Conservation (phyloP, 2,888 invertebrate genomes). For the Oscheius sp. region DNA sequence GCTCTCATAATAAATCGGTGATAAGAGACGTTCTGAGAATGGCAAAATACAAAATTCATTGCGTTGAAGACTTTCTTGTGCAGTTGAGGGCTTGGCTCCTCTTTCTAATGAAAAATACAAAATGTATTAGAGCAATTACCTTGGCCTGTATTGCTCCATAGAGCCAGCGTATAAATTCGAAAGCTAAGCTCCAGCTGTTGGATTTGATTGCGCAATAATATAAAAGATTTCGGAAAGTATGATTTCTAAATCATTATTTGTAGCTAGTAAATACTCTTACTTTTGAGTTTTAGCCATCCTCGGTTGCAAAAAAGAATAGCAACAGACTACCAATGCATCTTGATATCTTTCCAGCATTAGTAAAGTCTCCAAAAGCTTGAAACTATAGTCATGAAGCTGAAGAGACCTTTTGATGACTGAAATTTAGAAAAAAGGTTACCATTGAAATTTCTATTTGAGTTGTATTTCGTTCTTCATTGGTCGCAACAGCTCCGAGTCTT, state of each 20-base stretch:
- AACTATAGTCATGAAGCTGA: conserved; percentile 65
- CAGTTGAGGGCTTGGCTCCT: too few species aligned
- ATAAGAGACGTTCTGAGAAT: conserved; percentile 62
- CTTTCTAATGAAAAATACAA: conserved; percentile 5
- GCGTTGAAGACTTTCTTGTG: conserved; percentile 58
- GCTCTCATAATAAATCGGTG: conserved; percentile 68
- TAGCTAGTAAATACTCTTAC: conserved; percentile 33
- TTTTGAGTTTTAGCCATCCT: conserved; percentile 47
- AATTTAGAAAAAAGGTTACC: conserved; percentile 24
- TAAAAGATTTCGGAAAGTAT: conserved; percentile 61
- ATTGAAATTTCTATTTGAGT: conserved; percentile 28
- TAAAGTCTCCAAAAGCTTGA: conserved; percentile 62
- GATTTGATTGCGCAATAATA: conserved; percentile 63
- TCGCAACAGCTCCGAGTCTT: conserved; percentile 52
- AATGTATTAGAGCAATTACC: too few species aligned
- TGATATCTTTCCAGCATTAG: conserved; percentile 36
- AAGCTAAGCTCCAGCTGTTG: conserved; percentile 58
- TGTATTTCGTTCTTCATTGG: conserved; percentile 24
- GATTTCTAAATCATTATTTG: conserved; percentile 37
- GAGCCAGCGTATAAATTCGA: conserved; percentile 64
- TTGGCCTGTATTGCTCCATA: conserved; percentile 37
- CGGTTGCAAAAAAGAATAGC: conserved; percentile 65
- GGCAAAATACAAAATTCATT: conserved; percentile 68
- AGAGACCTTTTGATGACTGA: too few species aligned
- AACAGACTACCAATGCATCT: conserved; percentile 64